Conservation (phyloP, 2,113 vertebrate genomes). For the Gymnobelideus leadbeateri region DNA sequence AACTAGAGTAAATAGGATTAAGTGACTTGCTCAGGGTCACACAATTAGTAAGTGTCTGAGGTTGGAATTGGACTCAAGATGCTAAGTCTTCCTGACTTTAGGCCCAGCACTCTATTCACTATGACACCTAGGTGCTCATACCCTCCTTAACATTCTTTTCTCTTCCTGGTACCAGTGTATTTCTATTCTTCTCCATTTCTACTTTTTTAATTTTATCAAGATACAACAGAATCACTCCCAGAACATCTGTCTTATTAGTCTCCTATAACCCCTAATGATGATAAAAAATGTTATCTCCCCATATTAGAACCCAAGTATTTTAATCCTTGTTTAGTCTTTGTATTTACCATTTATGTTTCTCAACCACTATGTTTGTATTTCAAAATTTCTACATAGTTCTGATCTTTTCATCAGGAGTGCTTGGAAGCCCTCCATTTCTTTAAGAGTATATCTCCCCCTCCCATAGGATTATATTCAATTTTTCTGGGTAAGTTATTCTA, state of each 20-base stretch:
- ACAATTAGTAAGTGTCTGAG: too few relatives aligned
- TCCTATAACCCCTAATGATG: neutral
- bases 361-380: neutral
- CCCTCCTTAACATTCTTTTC: neutral
- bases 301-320: neutral
- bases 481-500: neutral
- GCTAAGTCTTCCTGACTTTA: too few relatives aligned
- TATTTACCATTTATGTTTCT: neutral
- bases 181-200: neutral
- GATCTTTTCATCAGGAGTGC: neutral
- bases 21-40: too few relatives aligned
- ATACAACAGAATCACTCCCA: neutral
- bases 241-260: neutral
- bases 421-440: neutral
- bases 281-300: neutral
- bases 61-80: too few relatives aligned
- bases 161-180: neutral
- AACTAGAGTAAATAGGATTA: too few relatives aligned
- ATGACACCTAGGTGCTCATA: too few relatives aligned
- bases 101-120: too few relatives aligned
- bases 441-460: neutral
- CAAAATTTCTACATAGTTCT: neutral
- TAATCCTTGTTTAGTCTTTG: neutral
- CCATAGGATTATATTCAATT: neutral
- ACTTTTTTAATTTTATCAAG: neutral